phyloP scores from a whole-genome alignment of 2,888 invertebrate species.

The Operophtera brumata region DNA sequence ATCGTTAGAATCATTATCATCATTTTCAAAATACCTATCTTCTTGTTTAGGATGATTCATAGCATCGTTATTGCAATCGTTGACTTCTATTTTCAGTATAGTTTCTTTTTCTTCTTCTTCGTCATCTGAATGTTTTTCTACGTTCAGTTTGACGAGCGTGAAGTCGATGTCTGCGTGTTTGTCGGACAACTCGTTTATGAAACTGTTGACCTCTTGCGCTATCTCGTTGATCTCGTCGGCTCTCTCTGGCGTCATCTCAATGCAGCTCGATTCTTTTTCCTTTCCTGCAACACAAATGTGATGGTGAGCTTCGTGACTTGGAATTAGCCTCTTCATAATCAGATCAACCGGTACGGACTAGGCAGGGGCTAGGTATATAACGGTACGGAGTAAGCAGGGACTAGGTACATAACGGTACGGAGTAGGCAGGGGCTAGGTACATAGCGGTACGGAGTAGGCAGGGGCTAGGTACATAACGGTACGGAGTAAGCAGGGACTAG shows the following conservation, averaged over 20 bases:
- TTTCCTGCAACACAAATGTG: neutral
- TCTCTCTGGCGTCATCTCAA: slow-evolving; percentile 2
- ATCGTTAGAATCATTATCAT: neutral
- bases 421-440: too few species aligned
- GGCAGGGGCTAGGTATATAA: too few species aligned
- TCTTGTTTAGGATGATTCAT: neutral
- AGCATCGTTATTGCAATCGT: neutral
- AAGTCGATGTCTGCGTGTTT: slow-evolving; percentile 11
- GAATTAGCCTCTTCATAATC: too few species aligned
- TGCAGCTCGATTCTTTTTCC: slow-evolving; percentile 1
- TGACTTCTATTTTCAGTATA: neutral
- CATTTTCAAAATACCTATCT: neutral
- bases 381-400: too few species aligned
- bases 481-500: too few species aligned
- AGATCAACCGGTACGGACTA: too few species aligned
- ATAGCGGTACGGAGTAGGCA: too few species aligned
- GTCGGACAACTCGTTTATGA: slow-evolving; percentile 2
- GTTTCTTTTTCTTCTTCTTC: slow-evolving; percentile 7
- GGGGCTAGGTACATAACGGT: too few species aligned
- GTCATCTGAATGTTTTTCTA: slow-evolving; percentile 4
- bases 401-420: too few species aligned
- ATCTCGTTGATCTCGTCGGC: slow-evolving; percentile 1
- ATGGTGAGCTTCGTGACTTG: neutral
- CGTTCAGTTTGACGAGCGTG: neutral
- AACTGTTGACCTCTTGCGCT: slow-evolving; percentile 1